These are phyloP conservation scores for Turdus rufiventris DNA, from an alignment of 2,113 vertebrate genomes.

Conservation along the genomic window DNA sequence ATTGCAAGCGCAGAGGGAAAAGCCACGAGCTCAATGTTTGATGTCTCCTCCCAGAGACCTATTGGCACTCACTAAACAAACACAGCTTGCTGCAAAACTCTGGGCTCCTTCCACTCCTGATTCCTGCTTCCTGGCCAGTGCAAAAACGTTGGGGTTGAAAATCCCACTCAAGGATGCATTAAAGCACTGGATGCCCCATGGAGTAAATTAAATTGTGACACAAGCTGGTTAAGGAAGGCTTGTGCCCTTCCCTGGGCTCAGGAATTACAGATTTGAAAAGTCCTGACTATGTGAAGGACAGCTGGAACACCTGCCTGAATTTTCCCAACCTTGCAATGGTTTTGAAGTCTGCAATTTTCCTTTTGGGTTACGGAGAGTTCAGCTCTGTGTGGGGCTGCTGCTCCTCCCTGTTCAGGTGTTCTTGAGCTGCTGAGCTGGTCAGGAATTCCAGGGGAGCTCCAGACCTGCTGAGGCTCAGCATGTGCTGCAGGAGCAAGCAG, in stretches of 20 bases:
- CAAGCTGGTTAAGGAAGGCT: neutral
- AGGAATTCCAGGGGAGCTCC: neutral
- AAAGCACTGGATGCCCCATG: neutral
- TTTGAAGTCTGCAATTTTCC: neutral
- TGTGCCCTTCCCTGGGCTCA: neutral
- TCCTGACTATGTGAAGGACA: neutral
- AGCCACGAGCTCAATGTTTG: neutral
- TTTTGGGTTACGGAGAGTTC: accelerated
- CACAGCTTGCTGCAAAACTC: neutral
- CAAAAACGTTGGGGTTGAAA: neutral
- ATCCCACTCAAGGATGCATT: neutral
- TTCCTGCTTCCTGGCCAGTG: neutral
- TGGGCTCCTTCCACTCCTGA: neutral
- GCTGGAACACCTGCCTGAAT: neutral
- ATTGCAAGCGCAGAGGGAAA: neutral
- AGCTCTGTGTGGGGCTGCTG: neutral
- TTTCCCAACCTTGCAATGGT: neutral
- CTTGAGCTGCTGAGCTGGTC: neutral
- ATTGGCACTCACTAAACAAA: neutral
- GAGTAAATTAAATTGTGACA: neutral
- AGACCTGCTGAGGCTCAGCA: neutral
- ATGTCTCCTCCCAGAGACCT: neutral
- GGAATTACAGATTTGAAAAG: neutral
- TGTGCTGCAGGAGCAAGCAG: neutral
- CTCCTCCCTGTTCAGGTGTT: neutral